A percentile compares a stretch with the other conserved stretches of the same genome.
phyloP scores from a whole-genome alignment of 2,888 invertebrate species.

The Athrips mouffetella region DNA sequence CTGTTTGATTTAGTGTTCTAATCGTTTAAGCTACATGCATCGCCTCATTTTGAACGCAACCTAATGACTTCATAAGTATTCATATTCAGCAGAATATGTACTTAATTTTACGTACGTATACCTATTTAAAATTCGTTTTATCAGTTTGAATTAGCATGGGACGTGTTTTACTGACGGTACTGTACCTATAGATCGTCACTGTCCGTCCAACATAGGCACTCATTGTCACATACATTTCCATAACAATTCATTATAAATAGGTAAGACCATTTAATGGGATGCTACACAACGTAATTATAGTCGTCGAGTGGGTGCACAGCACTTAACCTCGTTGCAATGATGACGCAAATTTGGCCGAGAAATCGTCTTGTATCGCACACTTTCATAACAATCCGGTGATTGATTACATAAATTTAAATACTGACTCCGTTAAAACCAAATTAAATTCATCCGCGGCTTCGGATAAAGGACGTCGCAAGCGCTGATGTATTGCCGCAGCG shows the following conservation, averaged over 20 bases:
- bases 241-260: too few species aligned
- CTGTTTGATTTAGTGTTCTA: neutral
- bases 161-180: too few species aligned
- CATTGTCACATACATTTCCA: neutral
- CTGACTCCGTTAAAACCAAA: constrained; percentile 70
- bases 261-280: neutral
- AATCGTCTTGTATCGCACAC: constrained; percentile 69
- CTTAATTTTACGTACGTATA: too few species aligned
- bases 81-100: too few species aligned
- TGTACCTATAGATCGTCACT: too few species aligned
- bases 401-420: constrained; percentile 76
- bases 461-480: constrained; percentile 65
- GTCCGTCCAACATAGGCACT: too few species aligned
- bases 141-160: too few species aligned
- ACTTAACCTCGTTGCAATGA: constrained; percentile 56
- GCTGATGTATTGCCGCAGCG: constrained; percentile 71
- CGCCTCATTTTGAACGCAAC: constrained; percentile 8
- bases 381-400: constrained; percentile 76
- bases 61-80: constrained; percentile 13
- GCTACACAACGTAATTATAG: neutral
- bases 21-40: neutral
- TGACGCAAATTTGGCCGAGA: constrained; percentile 72
- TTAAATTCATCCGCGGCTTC: constrained; percentile 71
- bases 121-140: too few species aligned
- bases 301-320: constrained; percentile 32